A percentile compares a stretch with the other conserved stretches of the same genome.
phyloP scores from a whole-genome alignment of 1,140 invertebrate species.

The Andrena cerasifolii region DNA sequence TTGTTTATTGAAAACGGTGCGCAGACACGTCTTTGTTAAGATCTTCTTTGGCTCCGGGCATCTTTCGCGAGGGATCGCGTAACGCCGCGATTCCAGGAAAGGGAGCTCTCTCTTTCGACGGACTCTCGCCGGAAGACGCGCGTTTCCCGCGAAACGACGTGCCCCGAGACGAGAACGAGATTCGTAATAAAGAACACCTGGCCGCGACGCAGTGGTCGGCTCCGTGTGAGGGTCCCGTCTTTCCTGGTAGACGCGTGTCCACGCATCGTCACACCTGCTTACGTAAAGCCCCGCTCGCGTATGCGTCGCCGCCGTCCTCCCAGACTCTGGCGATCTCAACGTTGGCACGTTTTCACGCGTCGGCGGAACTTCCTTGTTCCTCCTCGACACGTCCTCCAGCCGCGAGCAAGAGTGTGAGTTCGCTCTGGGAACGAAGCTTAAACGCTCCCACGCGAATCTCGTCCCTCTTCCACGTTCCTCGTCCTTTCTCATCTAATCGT shows the following conservation, averaged over 20 bases:
- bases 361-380: constrained; percentile 33
- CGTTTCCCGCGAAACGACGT: constrained; percentile 53
- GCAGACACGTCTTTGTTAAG: not conserved
- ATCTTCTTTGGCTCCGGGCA: not conserved
- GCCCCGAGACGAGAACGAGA: constrained; percentile 49
- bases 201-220: constrained; percentile 58
- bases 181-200: constrained; percentile 78
- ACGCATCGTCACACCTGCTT: constrained; percentile 82
- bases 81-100: constrained; percentile 14
- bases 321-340: constrained; percentile 35
- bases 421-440: constrained; percentile 71
- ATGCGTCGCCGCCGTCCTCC: constrained; percentile 61
- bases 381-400: not conserved
- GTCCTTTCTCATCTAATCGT: no score
- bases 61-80: not conserved
- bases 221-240: constrained; percentile 61
- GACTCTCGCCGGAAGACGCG: constrained; percentile 1
- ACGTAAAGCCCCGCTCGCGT: constrained; percentile 73
- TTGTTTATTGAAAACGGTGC: not conserved
- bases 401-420: constrained; percentile 67
- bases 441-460: constrained; percentile 49
- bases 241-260: constrained; percentile 81
- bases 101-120: not conserved
- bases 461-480: no score
- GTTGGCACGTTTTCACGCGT: constrained; percentile 50